Evolutionary conservation across 2,113 vertebrate species (phyloP), one percentile per base, ranked within the genome.

Genomic region (Chaetura pelagica): DNA sequence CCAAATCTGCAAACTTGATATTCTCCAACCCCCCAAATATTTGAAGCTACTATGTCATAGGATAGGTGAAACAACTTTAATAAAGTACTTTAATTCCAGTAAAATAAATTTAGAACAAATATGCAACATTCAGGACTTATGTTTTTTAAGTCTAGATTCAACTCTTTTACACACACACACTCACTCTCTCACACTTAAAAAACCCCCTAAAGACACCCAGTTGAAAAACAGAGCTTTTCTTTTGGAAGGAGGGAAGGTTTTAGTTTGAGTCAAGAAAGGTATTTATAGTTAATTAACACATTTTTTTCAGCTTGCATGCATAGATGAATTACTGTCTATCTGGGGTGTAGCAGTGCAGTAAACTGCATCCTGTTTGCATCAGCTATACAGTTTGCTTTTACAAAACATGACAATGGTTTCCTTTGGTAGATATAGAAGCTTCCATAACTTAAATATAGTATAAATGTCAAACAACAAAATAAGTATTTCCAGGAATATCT

Each of bases 391-490:
- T 95, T 96, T 97, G 97, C 93, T 97, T 96, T 94, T 94, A 89
- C 72, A 87, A 95, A 94, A 88, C 71, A 85, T 81, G 69, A 94
- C 92, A 95, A 95, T 91, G 66, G 66, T 96, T 75, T 97, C 98
- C 98, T 98, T 98, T 98, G 98, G 98, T 98, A 98, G 96, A 96
- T 95, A 97, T 81, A 97, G 93, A 97, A 91, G 83, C 49, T 94
- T 78, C 85, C 66, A 61, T 81, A 95, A 97, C 93, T 96, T 97
- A 97, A 97, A 97, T 92, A 96, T 84, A 97, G 67, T 95, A 13
- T 91, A 97, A 97, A 84, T 94, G 93, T 94, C 97, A 96, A 94
- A 91, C 88, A 97, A 95, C 35, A 23, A 93, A 94, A 96, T 34
- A 96, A 96, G 64, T 94, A 93, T 91, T 96, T 75, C 88, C 86